Evolutionary conservation across 2,113 vertebrate genomes (phyloP).

Genomic region (Phainopepla nitens): DNA sequence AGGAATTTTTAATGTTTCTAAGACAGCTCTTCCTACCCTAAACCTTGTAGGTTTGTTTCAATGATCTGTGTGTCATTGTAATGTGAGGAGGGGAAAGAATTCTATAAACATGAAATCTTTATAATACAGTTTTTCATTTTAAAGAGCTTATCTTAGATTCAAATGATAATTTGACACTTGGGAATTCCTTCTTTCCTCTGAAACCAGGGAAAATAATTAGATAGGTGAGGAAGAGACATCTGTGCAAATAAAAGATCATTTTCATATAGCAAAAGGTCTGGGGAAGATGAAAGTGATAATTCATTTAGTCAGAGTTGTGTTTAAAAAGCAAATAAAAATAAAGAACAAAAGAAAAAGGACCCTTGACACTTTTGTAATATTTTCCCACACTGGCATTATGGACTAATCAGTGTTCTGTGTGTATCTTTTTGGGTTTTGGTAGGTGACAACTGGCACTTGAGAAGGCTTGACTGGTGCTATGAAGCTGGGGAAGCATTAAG

Average conservation of each 20-base stretch:
- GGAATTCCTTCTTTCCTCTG: neutral
- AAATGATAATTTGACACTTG: neutral
- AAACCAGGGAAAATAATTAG: neutral
- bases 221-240: neutral
- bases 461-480: slow-evolving; percentile 31
- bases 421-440: neutral
- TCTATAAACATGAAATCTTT: neutral
- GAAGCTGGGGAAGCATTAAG: slow-evolving; percentile 33
- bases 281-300: neutral
- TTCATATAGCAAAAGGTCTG: neutral
- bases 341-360: neutral
- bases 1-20: neutral
- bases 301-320: neutral
- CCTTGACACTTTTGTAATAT: neutral
- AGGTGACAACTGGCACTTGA: slow-evolving; percentile 71
- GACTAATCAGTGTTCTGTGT: neutral
- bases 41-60: neutral
- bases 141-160: neutral
- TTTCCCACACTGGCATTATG: neutral
- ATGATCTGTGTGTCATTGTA: neutral
- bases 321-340: neutral
- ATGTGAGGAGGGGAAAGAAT: neutral
- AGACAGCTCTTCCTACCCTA: neutral
- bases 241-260: neutral
- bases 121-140: neutral